Evolutionary conservation across 2,797 vertebrate genomes (phyloP).

Genomic region (Podarcis lilfordi): DNA sequence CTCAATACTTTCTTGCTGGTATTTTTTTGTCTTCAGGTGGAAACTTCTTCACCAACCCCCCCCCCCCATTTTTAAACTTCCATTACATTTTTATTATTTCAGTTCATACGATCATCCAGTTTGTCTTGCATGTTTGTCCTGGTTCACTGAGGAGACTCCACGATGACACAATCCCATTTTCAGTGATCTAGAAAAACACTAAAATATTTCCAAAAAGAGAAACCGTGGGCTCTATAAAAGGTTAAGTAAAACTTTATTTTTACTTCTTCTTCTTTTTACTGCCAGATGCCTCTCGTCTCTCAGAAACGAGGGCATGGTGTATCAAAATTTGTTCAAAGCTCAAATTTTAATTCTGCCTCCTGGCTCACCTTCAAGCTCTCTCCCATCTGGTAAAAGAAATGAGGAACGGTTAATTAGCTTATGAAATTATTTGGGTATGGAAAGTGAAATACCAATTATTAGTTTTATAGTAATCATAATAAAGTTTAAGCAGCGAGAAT

Average conservation of each 20-base stretch:
- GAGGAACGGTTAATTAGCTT: slow-evolving; percentile 41
- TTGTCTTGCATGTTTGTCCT: not conserved
- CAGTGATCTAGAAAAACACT: not conserved
- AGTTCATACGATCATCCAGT: not conserved
- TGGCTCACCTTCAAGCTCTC: slow-evolving; percentile 28
- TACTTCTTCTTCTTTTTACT: not conserved
- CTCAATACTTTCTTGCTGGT: not conserved
- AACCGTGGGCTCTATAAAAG: slow-evolving; percentile 22
- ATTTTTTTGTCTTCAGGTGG: not conserved
- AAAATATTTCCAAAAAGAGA: slow-evolving; percentile 16
- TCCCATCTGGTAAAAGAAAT: slow-evolving; percentile 19
- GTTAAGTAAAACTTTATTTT: slow-evolving; percentile 30
- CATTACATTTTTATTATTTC: slow-evolving; percentile 16
- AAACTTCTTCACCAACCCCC: not conserved
- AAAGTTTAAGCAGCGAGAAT: slow-evolving; percentile 25
- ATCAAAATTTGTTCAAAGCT: slow-evolving; percentile 14
- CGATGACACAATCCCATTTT: not conserved
- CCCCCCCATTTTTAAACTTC: not conserved
- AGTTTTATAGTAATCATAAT: not conserved
- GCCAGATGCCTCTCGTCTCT: not conserved
- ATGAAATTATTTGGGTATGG: slow-evolving; percentile 18
- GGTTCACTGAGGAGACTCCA: not conserved
- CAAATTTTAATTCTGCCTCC: slow-evolving; percentile 30
- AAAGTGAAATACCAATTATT: slow-evolving; percentile 19
- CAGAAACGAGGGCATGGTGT: slow-evolving; percentile 15